Conservation (phyloP, 2,888 invertebrate genomes). For the Microctonus hyperodae region DNA sequence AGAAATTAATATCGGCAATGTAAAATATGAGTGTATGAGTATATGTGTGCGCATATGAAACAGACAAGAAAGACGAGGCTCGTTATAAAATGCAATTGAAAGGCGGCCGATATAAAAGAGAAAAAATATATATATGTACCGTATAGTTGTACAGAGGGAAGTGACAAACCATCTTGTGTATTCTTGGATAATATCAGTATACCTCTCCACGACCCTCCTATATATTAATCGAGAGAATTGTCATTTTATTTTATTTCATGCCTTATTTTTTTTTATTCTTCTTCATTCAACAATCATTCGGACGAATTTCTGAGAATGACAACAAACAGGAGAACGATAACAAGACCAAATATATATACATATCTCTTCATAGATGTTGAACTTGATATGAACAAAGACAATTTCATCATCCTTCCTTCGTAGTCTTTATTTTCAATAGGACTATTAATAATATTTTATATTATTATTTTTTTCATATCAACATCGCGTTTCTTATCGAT, state of each 20-base stretch:
- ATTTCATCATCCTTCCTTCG: not conserved
- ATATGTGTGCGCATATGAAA: not conserved
- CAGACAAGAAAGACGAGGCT: slow-evolving; percentile 23
- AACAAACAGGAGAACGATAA: not conserved
- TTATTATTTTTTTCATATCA: not conserved
- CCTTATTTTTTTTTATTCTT: slow-evolving; percentile 6
- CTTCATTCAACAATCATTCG: slow-evolving; percentile 27
- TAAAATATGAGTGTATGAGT: not conserved
- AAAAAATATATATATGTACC: not conserved
- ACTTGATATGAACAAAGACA: not conserved
- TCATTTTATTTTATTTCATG: not conserved
- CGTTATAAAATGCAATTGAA: slow-evolving; percentile 18
- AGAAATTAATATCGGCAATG: not conserved
- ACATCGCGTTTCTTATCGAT: not conserved
- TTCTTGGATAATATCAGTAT: slow-evolving; percentile 33
- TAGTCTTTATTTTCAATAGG: not conserved
- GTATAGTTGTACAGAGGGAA: slow-evolving; percentile 5
- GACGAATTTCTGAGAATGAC: slow-evolving; percentile 15
- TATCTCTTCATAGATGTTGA: not conserved
- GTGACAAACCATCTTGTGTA: slow-evolving; percentile 25
- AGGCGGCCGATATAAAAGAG: not conserved
- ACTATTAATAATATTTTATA: not conserved
- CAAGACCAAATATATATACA: not conserved
- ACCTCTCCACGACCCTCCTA: not conserved
- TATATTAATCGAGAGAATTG: slow-evolving; percentile 37